Evolutionary conservation across 2,888 invertebrate species (phyloP).

Genomic region (Apamea epomidion): DNA sequence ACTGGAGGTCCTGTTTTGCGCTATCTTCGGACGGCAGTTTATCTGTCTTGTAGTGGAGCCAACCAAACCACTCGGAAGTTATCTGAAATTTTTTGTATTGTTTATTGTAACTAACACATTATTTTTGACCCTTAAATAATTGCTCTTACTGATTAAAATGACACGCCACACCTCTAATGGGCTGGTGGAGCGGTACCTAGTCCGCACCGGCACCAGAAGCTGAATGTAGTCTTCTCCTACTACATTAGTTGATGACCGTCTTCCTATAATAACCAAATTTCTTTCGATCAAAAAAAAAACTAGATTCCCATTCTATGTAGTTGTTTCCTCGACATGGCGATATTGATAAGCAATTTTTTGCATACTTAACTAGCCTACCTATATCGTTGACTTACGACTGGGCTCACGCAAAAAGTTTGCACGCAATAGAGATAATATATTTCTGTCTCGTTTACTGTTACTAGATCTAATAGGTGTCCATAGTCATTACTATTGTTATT

Average conservation of each 20-base stretch:
- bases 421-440: not conserved
- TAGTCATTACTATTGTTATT: not conserved
- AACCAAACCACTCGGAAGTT: constrained; percentile 98
- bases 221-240: not conserved
- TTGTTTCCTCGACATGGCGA: not conserved
- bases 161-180: no score
- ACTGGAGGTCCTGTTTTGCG: constrained; percentile 75
- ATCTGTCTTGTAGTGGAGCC: constrained; percentile 97
- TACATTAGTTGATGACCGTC: not conserved
- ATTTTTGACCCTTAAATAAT: not conserved
- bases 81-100: constrained; percentile 88
- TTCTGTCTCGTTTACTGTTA: not conserved
- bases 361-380: no score
- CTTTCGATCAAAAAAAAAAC: not conserved
- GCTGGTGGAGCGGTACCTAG: not conserved
- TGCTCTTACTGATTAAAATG: not conserved
- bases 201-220: not conserved
- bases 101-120: not conserved
- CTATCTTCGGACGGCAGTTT: constrained; percentile 77
- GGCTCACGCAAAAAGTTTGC: not conserved
- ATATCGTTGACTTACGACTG: not conserved
- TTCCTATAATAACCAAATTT: no score
- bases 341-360: not conserved
- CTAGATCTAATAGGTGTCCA: not conserved
- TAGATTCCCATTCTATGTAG: not conserved